Percentiles rank a stretch among this genome's conserved stretches.
Evolutionary conservation across 2,797 vertebrate genomes (phyloP).

Genomic region (Orestias chungarensis): DNA sequence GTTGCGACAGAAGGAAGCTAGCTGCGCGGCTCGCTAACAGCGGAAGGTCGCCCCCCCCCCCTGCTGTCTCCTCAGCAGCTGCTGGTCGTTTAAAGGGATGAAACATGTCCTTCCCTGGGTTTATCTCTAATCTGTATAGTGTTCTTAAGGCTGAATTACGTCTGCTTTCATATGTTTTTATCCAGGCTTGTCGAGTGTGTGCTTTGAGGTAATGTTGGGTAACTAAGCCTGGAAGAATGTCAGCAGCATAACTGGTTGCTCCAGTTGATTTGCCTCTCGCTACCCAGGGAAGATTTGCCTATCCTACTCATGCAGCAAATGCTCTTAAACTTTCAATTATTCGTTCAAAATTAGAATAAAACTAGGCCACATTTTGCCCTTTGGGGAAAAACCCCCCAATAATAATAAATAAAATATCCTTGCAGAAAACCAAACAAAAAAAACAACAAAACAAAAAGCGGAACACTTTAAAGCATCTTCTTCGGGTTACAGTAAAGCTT

Average conservation of each 20-base stretch:
- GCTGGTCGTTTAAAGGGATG: neutral
- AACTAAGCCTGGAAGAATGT: neutral
- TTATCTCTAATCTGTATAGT: neutral
- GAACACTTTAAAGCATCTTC: too few species aligned
- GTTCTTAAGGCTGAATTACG: neutral
- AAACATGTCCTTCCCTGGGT: neutral
- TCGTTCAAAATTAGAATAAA: too few species aligned
- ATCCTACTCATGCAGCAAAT: too few species aligned
- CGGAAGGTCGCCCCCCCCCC: slow-evolving; percentile 73
- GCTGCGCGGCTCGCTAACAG: slow-evolving; percentile 30
- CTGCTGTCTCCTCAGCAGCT: too few species aligned
- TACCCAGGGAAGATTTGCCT: too few species aligned
- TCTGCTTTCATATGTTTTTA: neutral
- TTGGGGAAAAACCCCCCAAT: too few species aligned
- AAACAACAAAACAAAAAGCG: too few species aligned
- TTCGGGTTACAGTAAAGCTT: too few species aligned
- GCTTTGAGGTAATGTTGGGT: neutral
- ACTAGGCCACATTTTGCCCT: too few species aligned
- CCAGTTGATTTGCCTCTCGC: neutral
- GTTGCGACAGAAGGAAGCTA: slow-evolving; percentile 17
- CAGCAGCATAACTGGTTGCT: neutral
- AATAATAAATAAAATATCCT: too few species aligned
- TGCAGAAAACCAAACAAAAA: too few species aligned
- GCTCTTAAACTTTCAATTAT: too few species aligned
- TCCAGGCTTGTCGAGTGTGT: neutral